Conservation (phyloP, 1,140 invertebrate genomes). For the Pollicipes pollicipes region DNA sequence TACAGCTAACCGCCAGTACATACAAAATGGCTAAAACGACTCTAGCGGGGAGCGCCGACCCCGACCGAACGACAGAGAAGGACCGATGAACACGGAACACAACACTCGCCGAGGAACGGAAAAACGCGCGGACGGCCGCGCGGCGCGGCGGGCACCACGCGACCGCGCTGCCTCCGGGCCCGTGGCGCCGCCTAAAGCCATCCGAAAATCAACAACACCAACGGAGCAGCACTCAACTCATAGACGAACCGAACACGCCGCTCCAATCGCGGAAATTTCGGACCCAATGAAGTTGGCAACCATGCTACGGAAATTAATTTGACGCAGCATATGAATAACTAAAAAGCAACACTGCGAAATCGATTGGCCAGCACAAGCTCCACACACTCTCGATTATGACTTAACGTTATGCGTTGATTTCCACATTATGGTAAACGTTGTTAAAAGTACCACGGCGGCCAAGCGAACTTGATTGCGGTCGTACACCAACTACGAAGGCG, state of each 20-base stretch:
- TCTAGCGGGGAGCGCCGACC: not conserved
- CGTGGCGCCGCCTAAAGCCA: not conserved
- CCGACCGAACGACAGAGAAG: not conserved
- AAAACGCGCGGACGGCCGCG: not conserved
- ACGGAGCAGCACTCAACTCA: not conserved
- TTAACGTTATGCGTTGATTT: not conserved
- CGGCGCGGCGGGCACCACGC: too few species aligned
- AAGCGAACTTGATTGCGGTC: too few species aligned
- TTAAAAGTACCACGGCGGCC: not conserved
- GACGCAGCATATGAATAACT: not conserved
- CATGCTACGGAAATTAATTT: not conserved
- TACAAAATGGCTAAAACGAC: constrained; percentile 2
- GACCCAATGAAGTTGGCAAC: not conserved
- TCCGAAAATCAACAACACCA: constrained; percentile 1
- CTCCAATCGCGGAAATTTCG: not conserved
- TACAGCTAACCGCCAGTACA: not conserved
- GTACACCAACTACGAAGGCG: not conserved
- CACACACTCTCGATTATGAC: not conserved
- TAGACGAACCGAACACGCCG: not conserved
- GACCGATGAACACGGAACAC: not conserved
- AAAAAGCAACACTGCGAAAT: not conserved
- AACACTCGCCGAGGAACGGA: not conserved
- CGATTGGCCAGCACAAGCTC: not conserved
- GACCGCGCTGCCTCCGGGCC: too few species aligned
- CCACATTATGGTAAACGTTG: not conserved